phyloP scores from a whole-genome alignment of 2,888 invertebrate species.

The Pomacea canaliculata region DNA sequence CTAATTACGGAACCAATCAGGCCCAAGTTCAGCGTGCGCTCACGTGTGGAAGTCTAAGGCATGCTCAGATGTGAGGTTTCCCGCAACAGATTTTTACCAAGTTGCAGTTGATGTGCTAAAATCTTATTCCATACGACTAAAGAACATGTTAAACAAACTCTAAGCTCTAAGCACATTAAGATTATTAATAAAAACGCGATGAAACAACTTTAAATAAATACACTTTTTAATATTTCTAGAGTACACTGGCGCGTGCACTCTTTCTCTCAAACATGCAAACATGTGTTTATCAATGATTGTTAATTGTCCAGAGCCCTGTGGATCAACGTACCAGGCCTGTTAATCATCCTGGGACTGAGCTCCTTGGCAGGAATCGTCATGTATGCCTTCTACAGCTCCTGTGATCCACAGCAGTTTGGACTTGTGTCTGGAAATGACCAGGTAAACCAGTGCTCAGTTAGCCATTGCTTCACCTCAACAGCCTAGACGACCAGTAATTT shows the following conservation, averaged over 20 bases:
- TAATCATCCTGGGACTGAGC: slow-evolving; percentile 84
- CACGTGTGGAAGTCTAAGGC: slow-evolving; percentile 83
- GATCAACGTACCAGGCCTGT: slow-evolving; percentile 82
- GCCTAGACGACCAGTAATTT: background rate
- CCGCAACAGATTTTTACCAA: no score
- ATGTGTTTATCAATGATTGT: background rate
- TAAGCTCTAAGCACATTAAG: no score
- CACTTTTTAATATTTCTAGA: no score
- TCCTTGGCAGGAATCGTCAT: slow-evolving; percentile 89
- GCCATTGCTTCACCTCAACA: background rate
- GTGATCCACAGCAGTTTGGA: slow-evolving; percentile 84
- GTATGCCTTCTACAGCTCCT: slow-evolving; percentile 83
- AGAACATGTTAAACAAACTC: no score
- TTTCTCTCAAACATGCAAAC: no score
- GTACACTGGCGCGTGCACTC: no score
- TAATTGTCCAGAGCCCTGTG: slow-evolving; percentile 73
- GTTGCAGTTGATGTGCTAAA: no score
- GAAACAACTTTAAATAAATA: no score
- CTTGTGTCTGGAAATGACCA: slow-evolving; percentile 71
- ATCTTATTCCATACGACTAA: no score
- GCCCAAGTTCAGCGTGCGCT: slow-evolving; percentile 94
- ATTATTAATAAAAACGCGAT: no score
- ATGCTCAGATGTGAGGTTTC: slow-evolving; percentile 73
- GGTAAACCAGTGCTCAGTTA: slow-evolving; percentile 66
- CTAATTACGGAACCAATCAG: slow-evolving; percentile 94